phyloP scores from a whole-genome alignment of 2,797 vertebrate species.

The Chrosomus eos region DNA sequence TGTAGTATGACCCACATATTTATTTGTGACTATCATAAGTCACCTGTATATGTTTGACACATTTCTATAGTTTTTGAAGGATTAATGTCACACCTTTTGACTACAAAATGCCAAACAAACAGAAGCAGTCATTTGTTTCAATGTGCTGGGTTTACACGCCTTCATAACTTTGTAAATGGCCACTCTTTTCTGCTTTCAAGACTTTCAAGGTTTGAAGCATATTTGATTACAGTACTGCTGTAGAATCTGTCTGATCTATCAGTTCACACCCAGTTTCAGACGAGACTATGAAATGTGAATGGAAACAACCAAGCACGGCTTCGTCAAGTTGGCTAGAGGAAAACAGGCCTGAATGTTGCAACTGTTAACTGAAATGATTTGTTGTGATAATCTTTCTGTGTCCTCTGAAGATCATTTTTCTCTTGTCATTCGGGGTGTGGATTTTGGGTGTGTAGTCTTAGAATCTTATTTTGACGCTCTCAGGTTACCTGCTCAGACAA shows the following conservation, averaged over 20 bases:
- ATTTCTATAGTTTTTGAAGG: background rate
- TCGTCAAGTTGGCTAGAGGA: background rate
- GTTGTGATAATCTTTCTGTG: background rate
- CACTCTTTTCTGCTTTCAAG: background rate
- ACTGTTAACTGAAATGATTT: background rate
- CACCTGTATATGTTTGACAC: background rate
- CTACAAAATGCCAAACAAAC: background rate
- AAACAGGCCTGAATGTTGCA: background rate
- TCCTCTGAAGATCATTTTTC: background rate
- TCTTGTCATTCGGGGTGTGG: constrained; percentile 46
- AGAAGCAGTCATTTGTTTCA: background rate
- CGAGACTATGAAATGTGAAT: background rate
- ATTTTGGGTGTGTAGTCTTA: constrained; percentile 67
- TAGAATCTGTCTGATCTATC: background rate
- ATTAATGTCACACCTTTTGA: constrained; percentile 9
- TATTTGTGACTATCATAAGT: background rate
- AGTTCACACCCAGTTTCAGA: constrained; percentile 23
- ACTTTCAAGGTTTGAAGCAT: background rate
- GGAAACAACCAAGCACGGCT: background rate
- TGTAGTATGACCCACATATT: background rate
- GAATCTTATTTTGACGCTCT: constrained; percentile 48
- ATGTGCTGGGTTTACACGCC: background rate
- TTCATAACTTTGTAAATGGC: background rate
- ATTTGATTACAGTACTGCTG: constrained; percentile 11
- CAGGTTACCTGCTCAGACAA: constrained; percentile 64